Evolutionary conservation across 1,140 invertebrate genomes (phyloP), one percentile per base, ranked within the genome.

Genomic region (Drosophila persimilis): DNA sequence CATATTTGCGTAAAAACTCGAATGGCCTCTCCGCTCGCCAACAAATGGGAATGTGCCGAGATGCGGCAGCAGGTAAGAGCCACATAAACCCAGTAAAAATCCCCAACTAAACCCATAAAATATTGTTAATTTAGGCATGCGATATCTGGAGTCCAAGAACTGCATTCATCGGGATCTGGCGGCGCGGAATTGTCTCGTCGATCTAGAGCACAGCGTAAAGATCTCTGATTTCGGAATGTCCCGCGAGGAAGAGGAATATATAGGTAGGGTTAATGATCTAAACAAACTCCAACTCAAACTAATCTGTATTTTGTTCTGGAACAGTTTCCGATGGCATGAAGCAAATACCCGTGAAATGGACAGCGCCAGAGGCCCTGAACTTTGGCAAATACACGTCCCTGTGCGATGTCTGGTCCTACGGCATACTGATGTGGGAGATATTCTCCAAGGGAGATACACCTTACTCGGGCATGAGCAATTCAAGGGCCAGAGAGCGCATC

Each of bases 181-280:
- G 2, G 98, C 98, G 0, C 92, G 98, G 67, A 99, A 99, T 92
- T 99, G 98, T 93, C 71, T 92, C 80, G 73, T 78, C 93, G 95
- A 95, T 64, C 93, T 95, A 73, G 95, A 97, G 56, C 96, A 96
- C 79, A 95, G 95, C 72, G 97, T 99, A 1, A 99, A 99, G 93
- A 99, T 99, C 89, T 98, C 97, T 0, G 98, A 99, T 92, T 99
- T 99, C 93, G 98, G 98, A 70, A 99, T 99, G 98, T 99, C 98
- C 0, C 93, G 98, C 41, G 98, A 99, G 92, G 98, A 99, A 91
- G 96, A 99, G 91, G 98, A 99, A 91, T 99, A 99, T 81, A 98
- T 97, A 67, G 91, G 91, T 91, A 65, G 29, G 22, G 47, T 6
- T 3, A 5, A 2, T 2, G 20, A 20, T 5, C 2, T 4, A 17